Conservation (phyloP, 1,140 invertebrate species). For the Lysiphlebus fabarum region DNA sequence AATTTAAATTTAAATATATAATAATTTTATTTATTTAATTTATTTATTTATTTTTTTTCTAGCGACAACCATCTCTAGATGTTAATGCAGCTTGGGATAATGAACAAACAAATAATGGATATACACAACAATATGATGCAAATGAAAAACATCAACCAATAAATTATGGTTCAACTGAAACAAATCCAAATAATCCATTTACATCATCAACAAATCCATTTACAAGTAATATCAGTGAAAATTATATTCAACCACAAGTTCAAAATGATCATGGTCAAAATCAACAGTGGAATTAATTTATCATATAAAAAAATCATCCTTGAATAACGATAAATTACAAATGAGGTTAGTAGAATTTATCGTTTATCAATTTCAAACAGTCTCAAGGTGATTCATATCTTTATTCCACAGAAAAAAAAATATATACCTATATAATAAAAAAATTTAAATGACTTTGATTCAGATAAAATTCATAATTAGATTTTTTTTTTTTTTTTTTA, state of each 20-base stretch:
- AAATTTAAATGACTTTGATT: background rate
- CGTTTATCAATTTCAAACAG: constrained; percentile 1
- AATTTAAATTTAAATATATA: background rate
- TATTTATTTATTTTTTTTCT: constrained; percentile 8
- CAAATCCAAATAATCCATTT: constrained; percentile 46
- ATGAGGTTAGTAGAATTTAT: constrained; percentile 8
- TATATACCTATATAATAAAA: background rate
- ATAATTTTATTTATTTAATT: background rate
- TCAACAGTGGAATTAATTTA: constrained; percentile 42
- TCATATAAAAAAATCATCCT: background rate
- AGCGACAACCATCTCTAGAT: constrained; percentile 49
- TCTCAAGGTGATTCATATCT: constrained; percentile 6
- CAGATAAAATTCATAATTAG: no score
- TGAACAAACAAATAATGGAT: constrained; percentile 26
- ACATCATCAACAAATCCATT: constrained; percentile 50
- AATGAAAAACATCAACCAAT: constrained; percentile 34
- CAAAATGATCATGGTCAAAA: constrained; percentile 48
- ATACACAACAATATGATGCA: constrained; percentile 29
- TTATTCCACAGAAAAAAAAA: constrained; percentile 12
- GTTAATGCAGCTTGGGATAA: constrained; percentile 39
- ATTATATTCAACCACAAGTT: constrained; percentile 45
- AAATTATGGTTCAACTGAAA: constrained; percentile 50
- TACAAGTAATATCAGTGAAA: constrained; percentile 37
- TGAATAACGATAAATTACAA: background rate
- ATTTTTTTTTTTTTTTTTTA: no score